Evolutionary conservation across 2,888 invertebrate species (phyloP).

Genomic region (Xestia sexstrigata): DNA sequence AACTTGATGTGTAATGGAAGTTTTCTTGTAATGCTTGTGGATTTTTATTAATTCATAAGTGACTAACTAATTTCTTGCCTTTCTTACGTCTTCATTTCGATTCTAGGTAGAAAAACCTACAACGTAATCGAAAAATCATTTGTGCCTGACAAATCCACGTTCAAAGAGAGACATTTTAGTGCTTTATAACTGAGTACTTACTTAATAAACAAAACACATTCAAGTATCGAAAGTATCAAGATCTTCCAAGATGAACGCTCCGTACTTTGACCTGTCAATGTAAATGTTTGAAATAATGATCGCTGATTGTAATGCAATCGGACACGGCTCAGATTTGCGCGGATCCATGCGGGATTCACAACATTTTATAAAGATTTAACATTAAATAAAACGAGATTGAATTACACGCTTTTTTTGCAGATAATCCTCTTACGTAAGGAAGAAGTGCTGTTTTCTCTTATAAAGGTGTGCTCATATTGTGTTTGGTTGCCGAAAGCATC

Average conservation of each 20-base stretch:
- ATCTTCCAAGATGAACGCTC: constrained; percentile 46
- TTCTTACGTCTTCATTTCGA: constrained; percentile 8
- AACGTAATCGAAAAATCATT: background rate
- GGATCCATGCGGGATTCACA: constrained; percentile 64
- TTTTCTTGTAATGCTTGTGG: constrained; percentile 11
- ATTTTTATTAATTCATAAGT: constrained; percentile 14
- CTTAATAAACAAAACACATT: constrained; percentile 27
- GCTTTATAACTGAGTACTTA: constrained; percentile 27
- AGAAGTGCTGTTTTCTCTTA: constrained; percentile 30
- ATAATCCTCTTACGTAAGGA: constrained; percentile 45
- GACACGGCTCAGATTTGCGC: constrained; percentile 73
- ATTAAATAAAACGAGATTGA: constrained; percentile 38
- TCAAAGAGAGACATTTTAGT: background rate
- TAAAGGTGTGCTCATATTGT: constrained; percentile 10
- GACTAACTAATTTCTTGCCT: constrained; percentile 7
- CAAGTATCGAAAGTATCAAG: constrained; percentile 59
- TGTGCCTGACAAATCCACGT: background rate
- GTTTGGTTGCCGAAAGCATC: background rate
- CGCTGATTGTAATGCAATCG: constrained; percentile 80
- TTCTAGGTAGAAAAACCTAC: background rate
- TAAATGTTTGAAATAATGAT: constrained; percentile 77
- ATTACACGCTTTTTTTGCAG: constrained; percentile 41
- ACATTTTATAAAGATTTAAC: constrained; percentile 67
- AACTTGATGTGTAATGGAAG: constrained; percentile 28
- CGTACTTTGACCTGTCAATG: constrained; percentile 74